Percentiles rank a stretch among this genome's conserved stretches.
phyloP scores from a whole-genome alignment of 2,888 invertebrate genomes.

The Bhutanitis thaidina region DNA sequence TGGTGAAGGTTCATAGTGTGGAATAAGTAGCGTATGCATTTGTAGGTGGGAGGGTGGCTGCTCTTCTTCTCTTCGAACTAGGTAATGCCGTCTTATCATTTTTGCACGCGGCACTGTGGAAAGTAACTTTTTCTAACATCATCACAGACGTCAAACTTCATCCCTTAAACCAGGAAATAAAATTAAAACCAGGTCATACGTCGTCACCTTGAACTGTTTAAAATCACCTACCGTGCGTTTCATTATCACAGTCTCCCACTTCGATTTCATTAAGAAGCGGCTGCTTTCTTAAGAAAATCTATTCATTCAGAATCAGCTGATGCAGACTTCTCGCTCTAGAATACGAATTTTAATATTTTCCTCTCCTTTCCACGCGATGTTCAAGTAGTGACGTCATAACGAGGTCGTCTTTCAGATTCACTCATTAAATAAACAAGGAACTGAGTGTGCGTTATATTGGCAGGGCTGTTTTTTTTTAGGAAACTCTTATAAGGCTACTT shows the following conservation, averaged over 20 bases:
- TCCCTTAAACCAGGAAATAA: not conserved
- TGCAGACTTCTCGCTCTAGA: constrained; percentile 39
- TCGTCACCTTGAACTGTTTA: constrained; percentile 35
- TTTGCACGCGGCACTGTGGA: too few species aligned
- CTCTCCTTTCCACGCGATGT: constrained; percentile 46
- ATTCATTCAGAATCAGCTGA: constrained; percentile 61
- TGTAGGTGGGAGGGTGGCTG: too few species aligned
- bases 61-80: too few species aligned
- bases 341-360: constrained; percentile 26
- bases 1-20: too few species aligned
- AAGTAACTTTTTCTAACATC: too few species aligned
- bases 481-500: not conserved
- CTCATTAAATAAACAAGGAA: constrained; percentile 77
- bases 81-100: too few species aligned
- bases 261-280: constrained; percentile 58
- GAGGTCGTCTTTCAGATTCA: constrained; percentile 70
- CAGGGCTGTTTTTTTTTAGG: constrained; percentile 20
- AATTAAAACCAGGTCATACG: not conserved
- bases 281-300: constrained; percentile 57
- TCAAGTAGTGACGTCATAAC: constrained; percentile 72
- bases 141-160: too few species aligned
- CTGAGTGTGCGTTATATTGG: constrained; percentile 38
- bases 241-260: constrained; percentile 46
- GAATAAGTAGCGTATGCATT: too few species aligned
- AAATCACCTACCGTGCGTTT: constrained; percentile 28